Percentiles rank a stretch among this genome's conserved stretches.
Conservation (phyloP, 2,797 vertebrate species). For the Lycodopsis pacificus region DNA sequence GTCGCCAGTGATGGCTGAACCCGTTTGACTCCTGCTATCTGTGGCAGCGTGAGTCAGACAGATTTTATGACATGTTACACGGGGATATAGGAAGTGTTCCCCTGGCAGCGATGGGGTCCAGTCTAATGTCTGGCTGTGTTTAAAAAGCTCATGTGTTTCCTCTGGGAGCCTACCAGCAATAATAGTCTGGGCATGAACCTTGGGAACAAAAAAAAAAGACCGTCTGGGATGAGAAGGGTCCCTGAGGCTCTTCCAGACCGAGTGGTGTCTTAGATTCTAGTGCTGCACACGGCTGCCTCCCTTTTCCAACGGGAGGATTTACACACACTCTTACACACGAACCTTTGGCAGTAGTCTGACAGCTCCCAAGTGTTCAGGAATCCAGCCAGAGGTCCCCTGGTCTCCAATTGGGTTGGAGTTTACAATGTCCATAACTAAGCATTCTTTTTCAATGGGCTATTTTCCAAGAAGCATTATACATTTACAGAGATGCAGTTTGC, state of each 20-base stretch:
- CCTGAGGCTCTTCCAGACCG: slow-evolving; percentile 87
- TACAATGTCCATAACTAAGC: slow-evolving; percentile 54
- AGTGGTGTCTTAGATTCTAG: slow-evolving; percentile 82
- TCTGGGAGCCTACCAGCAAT: slow-evolving; percentile 83
- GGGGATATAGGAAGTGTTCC: slow-evolving; percentile 86
- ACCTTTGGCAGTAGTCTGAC: slow-evolving; percentile 71
- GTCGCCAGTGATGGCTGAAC: slow-evolving; percentile 64
- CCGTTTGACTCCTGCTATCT: slow-evolving; percentile 72
- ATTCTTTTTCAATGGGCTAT: slow-evolving; percentile 40
- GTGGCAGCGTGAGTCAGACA: slow-evolving; percentile 73
- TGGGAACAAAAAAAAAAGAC: slow-evolving; percentile 58
- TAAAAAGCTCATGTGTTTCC: slow-evolving; percentile 85
- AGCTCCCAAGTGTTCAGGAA: slow-evolving; percentile 63
- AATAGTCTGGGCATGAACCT: slow-evolving; percentile 84
- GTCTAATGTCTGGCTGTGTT: slow-evolving; percentile 85
- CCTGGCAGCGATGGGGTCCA: slow-evolving; percentile 77
- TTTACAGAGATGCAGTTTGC: slow-evolving; percentile 28
- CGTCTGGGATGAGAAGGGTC: slow-evolving; percentile 82
- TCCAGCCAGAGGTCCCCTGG: slow-evolving; percentile 66
- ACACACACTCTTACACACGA: slow-evolving; percentile 34
- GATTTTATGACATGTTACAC: slow-evolving; percentile 85
- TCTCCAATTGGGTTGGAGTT: slow-evolving; percentile 72
- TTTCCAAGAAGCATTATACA: not conserved
- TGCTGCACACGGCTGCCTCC: slow-evolving; percentile 62
- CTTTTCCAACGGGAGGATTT: slow-evolving; percentile 55